A percentile compares a stretch with the other conserved stretches of the same genome.
phyloP scores from a whole-genome alignment of 2,888 invertebrate genomes.

The Drosophila maculinotata region DNA sequence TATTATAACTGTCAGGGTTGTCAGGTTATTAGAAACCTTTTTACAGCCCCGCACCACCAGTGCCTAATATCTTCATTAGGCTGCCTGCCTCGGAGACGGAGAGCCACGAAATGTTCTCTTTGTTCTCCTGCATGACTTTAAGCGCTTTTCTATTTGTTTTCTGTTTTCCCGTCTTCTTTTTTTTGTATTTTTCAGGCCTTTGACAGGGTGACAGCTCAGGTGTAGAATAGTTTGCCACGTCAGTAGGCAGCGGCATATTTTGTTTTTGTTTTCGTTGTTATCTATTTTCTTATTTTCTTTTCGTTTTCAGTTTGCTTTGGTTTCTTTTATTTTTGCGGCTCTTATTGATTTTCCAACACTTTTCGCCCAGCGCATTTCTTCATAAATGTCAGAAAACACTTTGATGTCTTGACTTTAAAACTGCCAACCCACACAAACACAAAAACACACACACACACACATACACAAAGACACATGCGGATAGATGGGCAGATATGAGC shows the following conservation, averaged over 20 bases:
- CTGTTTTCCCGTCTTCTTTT: conserved; percentile 29
- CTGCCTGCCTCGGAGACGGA: conserved; percentile 4
- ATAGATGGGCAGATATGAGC: conserved; percentile 33
- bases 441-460: conserved; percentile 16
- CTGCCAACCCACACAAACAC: conserved; percentile 32
- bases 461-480: background rate
- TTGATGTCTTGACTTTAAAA: conserved; percentile 78
- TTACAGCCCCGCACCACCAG: background rate
- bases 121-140: conserved; percentile 46
- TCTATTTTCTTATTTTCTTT: conserved; percentile 53
- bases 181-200: conserved; percentile 37
- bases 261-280: conserved; percentile 13
- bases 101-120: conserved; percentile 13
- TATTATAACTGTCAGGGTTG: conserved; percentile 75
- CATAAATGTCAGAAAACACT: conserved; percentile 71
- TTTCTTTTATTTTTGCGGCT: conserved; percentile 27
- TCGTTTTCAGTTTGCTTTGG: conserved; percentile 42
- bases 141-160: conserved; percentile 53
- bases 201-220: conserved; percentile 75
- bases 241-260: conserved; percentile 55
- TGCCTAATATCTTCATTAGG: conserved; percentile 67
- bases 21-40: conserved; percentile 61
- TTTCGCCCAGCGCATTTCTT: conserved; percentile 54
- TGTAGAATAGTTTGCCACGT: conserved; percentile 76
- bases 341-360: conserved; percentile 71